phyloP scores from a whole-genome alignment of 2,888 invertebrate genomes.

The Eugnorisma glareosa region DNA sequence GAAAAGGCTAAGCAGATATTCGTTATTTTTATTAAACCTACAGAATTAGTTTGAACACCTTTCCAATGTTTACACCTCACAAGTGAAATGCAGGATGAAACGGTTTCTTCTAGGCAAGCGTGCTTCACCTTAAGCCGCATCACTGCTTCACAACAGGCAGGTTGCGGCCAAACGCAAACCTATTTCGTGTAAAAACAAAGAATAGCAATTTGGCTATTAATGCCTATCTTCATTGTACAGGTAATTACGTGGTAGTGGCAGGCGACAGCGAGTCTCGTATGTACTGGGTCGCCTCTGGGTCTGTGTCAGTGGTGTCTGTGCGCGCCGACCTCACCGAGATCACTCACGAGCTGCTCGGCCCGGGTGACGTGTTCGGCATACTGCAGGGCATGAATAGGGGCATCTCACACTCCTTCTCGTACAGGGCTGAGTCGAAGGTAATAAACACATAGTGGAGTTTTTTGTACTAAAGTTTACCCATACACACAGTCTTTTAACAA shows the following conservation, averaged over 20 bases:
- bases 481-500: not conserved
- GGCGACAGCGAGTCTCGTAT: slow-evolving; percentile 90
- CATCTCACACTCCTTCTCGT: slow-evolving; percentile 88
- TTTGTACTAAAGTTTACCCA: not conserved
- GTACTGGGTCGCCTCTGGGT: slow-evolving; percentile 89
- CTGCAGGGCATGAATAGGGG: slow-evolving; percentile 88
- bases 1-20: not conserved
- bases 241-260: slow-evolving; percentile 89
- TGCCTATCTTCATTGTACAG: slow-evolving; percentile 67
- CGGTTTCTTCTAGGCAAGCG: not conserved
- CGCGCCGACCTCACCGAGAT: slow-evolving; percentile 84
- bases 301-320: slow-evolving; percentile 86
- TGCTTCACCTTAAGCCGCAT: not conserved
- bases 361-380: slow-evolving; percentile 89
- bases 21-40: not conserved
- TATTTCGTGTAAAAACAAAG: not conserved
- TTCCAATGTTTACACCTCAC: not conserved
- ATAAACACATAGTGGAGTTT: not conserved
- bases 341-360: slow-evolving; percentile 84
- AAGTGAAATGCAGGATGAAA: not conserved
- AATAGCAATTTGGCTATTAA: not conserved
- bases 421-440: slow-evolving; percentile 88
- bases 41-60: not conserved
- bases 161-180: not conserved
- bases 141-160: not conserved